Conservation (phyloP, 2,888 invertebrate species). For the Aleiodes alternator region DNA sequence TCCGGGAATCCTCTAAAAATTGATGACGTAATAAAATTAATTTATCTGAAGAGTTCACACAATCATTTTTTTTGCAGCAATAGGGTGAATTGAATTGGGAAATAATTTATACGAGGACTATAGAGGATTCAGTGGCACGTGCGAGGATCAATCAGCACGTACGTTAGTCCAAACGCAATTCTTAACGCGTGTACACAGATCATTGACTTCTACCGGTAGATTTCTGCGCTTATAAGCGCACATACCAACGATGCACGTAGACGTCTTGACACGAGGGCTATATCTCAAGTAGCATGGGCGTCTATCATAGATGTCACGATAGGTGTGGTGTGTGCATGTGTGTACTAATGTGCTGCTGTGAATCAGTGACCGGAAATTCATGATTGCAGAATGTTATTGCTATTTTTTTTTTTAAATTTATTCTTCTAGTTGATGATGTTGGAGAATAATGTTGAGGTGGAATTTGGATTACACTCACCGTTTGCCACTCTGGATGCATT, state of each 20-base stretch:
- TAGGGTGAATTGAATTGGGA: too few relatives aligned
- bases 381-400: constrained; percentile 34
- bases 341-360: constrained; percentile 19
- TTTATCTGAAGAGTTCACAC: too few relatives aligned
- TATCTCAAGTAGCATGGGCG: neutral
- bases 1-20: too few relatives aligned
- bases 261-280: too few relatives aligned
- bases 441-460: neutral
- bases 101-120: too few relatives aligned
- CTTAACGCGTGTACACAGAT: constrained; percentile 59
- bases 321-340: constrained; percentile 9
- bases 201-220: constrained; percentile 61
- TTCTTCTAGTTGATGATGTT: neutral
- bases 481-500: constrained; percentile 72
- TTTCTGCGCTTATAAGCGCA: constrained; percentile 23
- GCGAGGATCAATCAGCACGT: too few relatives aligned
- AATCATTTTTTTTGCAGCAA: too few relatives aligned
- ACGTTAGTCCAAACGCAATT: neutral
- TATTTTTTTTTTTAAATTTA: neutral
- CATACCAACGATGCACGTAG: constrained; percentile 48
- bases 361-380: constrained; percentile 41
- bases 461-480: constrained; percentile 61
- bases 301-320: constrained; percentile 20
- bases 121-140: too few relatives aligned
- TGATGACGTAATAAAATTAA: too few relatives aligned